Base-by-base conservation (phyloP, 64 coral and sea anemone genomes). In the Catalaphyllia jardinei region DNA sequence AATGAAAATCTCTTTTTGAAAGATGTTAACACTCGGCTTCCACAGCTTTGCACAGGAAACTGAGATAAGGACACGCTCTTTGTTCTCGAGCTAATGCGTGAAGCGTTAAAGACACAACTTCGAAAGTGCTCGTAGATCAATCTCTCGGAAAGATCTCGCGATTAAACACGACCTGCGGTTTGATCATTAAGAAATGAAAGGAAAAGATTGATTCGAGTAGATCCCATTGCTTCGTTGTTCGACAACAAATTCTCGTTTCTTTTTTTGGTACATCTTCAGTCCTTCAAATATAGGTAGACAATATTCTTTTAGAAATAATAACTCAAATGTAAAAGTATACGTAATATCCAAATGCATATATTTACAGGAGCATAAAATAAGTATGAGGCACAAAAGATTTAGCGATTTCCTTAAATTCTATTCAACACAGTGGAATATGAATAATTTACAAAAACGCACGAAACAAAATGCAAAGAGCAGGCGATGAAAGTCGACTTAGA, bases 131-230 rank as follows among this genome's bases (percentile, higher is more conserved):
- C 39, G 31, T 71, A 15, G n/a, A 27, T 85, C 67, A 85, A 85
- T 85, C 62, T 85, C 67, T 64, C 63, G 81, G 81, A 85, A 71
- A 64, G 81, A 85, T 85, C 35, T 39, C 18, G 67, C 81, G 62
- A 71, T 71, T 85, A 85, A 85, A 64, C 62, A 71, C 65, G 51
- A 63, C 67, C 71, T 71, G 81, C 31, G 81, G 81, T 85, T 85
- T 85, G 81, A 25, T 85, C 81, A 85, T 71, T 85, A 71, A 52
- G 10, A 85, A 85, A 51, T 71, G 24, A 38, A 85, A 85, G 18
- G 67, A 38, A 71, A 71, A 85, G 62, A 51, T 69, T 85, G 79
- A 81, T 55, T 81, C 6, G 55, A 63, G 59, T 33, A 63, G 55
- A 33, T 17, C 79, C 29, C 42, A 79, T 59, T 39, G 27, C 24